Evolutionary conservation across 2,113 vertebrate genomes (phyloP).

Genomic region (Macrotus californicus): DNA sequence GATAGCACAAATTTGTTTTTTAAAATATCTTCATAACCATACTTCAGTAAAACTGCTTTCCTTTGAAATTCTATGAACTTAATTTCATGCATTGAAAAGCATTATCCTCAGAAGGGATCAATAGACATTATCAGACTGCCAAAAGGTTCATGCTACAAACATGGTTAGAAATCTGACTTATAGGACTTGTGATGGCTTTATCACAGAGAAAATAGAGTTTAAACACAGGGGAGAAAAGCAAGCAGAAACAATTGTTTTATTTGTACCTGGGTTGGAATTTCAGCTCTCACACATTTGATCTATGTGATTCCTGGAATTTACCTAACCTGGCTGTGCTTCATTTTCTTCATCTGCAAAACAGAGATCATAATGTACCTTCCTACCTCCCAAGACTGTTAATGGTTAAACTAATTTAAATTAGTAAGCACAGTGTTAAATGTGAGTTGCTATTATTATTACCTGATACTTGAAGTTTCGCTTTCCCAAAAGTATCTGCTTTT

Average conservation of each 20-base stretch:
- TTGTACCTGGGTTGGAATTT: not conserved
- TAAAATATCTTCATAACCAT: not conserved
- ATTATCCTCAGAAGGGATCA: not conserved
- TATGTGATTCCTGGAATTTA: not conserved
- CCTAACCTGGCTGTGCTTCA: not conserved
- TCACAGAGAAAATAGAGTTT: not conserved
- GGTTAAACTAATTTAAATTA: not conserved
- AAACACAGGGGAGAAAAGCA: not conserved
- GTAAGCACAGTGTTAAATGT: not conserved
- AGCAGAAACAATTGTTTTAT: not conserved
- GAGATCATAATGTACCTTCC: not conserved
- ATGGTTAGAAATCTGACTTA: not conserved
- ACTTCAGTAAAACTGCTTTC: not conserved
- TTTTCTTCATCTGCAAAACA: constrained; percentile 7
- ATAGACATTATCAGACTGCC: not conserved
- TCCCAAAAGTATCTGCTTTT: not conserved
- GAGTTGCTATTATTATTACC: not conserved
- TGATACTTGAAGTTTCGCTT: not conserved
- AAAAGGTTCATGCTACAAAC: not conserved
- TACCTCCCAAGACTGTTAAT: not conserved
- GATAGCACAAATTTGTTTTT: not conserved
- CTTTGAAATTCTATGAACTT: not conserved
- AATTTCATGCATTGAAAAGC: not conserved
- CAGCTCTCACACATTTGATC: not conserved
- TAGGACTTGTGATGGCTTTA: not conserved